Base-by-base conservation (phyloP, 2,888 invertebrate genomes). In the Peribatodes rhomboidaria region DNA sequence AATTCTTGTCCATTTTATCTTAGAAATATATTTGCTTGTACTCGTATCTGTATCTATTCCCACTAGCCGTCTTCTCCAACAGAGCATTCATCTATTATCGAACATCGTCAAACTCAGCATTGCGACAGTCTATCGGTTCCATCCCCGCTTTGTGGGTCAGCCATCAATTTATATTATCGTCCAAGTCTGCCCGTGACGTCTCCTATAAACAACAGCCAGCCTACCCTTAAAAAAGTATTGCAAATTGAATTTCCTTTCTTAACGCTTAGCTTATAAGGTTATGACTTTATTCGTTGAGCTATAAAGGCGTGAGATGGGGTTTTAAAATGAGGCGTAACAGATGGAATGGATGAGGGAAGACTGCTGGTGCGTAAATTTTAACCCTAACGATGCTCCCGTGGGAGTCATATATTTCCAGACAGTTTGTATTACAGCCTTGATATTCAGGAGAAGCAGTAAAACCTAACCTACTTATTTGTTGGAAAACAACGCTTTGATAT, bases 151-250 rank as follows among this genome's bases (percentile, higher is more conserved):
- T 68, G 69, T 74, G 71, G 78, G 76, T 67, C 72, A 73, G 69
- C 69, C 75, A 75, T 79, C 78, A 77, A 79, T 81, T 78, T 79
- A 75, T 72, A 75, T 80, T 79, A 77, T 77, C 76, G 59, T 18
- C 69, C 52, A 56, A 70, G 72, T 72, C 73, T 78, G 76, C 61
- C 67, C 62, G 66, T 65, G 73, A 78, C 76, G 71, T 72, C 64
- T 73, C 68, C 67, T 66, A 70, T 74, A 76, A 68, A 71, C 70
- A 73, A 65, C 64, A 68, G 46, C 47, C 60, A 68, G 66, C 55
- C 49, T 61, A 66, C 64, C 68, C 67, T 67, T 69, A 67, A 70
- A 74, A 76, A 65, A 73, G 72, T 75, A 76, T 73, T 72, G 74
- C 77, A 77, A 76, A 79, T 79, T 75, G 76, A 72, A 72, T 77